Evolutionary conservation across 1,140 invertebrate species (phyloP), one percentile per base, ranked within the genome.

Genomic region (Drosophila orosa): DNA sequence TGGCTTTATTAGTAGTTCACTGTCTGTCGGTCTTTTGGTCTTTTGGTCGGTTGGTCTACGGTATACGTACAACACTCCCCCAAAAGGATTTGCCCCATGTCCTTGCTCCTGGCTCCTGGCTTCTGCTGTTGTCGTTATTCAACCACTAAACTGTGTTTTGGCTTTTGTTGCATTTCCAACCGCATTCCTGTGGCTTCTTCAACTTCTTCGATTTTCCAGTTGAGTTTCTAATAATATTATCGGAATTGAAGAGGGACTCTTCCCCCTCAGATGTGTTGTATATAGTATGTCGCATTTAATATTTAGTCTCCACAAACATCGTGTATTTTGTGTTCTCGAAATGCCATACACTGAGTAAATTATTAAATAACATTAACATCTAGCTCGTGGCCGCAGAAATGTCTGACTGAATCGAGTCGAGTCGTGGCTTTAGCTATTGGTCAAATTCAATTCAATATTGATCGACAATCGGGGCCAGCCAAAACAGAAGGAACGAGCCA

Each of bases 61-160:
- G 73, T 61, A 60, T 63, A 45, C 58, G 58, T 58, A 56, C 60
- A 68, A n/a, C 42, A 27, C 19, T 17, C 22, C 47, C 37, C 15
- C 27, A 15, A n/a, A 19, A 19, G 31, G 33, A 47, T 29, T 63
- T 9, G 17, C 39, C 13, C 2, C 58, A 47, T 29, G 40, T 67
- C 63, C 44, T 59, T 33, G 62, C 12, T 75, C 4, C 29, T 29
- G 25, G 25, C 25, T 59, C 59, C 50, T 44, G 50, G 65, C n/a
- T 78, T 45, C 58, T 73, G 81, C 75, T 86, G 77, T 68, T 80
- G 76, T 74, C 82, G 81, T 74, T 69, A 82, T 75, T 86, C 79
- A 82, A 86, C 82, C 82, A 86, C 82, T 86, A 86, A 86, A 87
- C 75, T 87, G 79, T 86, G 83, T 87, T 86, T 86, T 87, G 83